Conservation (phyloP, 2,888 invertebrate species). For the Abscondita cerata region DNA sequence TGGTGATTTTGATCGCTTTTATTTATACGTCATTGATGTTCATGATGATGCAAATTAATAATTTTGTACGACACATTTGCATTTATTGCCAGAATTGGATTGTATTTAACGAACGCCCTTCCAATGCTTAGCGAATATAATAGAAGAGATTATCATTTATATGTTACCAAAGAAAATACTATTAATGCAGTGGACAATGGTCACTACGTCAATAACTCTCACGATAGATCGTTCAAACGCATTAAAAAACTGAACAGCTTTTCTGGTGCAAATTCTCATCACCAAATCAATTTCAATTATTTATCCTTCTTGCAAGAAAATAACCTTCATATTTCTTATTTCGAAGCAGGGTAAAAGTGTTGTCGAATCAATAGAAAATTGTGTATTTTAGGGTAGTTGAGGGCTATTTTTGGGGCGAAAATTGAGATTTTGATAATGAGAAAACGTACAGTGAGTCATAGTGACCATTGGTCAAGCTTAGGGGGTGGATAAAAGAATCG, state of each 20-base stretch:
- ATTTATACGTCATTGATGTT: background rate
- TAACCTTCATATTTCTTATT: conserved; percentile 40
- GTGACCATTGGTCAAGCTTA: conserved; percentile 42
- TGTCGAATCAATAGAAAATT: conserved; percentile 33
- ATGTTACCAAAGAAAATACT: conserved; percentile 31
- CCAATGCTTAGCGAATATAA: conserved; percentile 20
- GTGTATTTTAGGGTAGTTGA: conserved; percentile 26
- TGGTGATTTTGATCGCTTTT: conserved; percentile 26
- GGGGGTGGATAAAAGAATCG: conserved; percentile 26
- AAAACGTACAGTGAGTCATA: conserved; percentile 33
- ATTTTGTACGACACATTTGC: too few species aligned
- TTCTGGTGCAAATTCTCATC: conserved; percentile 28
- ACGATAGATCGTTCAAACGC: too few species aligned
- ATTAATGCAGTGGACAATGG: conserved; percentile 31
- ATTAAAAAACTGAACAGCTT: too few species aligned
- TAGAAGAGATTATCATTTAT: conserved; percentile 32
- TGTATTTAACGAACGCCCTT: background rate
- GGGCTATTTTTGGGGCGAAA: conserved; percentile 34
- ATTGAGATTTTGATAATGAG: conserved; percentile 34
- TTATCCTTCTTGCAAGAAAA: conserved; percentile 39
- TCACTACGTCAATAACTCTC: conserved; percentile 27
- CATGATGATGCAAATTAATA: too few species aligned
- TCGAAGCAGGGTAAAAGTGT: conserved; percentile 29
- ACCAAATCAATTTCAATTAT: conserved; percentile 39
- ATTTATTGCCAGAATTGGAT: too few species aligned